phyloP scores from a whole-genome alignment of 1,140 invertebrate species.

The Dreissena rostriformis region DNA sequence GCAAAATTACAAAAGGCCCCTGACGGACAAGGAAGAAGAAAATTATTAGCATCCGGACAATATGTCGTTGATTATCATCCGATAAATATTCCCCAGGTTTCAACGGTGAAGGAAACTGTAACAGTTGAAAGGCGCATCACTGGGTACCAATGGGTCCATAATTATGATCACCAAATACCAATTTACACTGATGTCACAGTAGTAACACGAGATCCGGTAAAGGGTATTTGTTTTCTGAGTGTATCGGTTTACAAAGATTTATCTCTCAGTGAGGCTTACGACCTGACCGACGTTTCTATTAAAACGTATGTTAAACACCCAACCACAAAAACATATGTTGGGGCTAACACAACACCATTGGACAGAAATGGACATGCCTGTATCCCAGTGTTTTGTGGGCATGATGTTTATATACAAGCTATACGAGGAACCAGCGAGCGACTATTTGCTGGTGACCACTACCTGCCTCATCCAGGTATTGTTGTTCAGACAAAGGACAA shows the following conservation, averaged over 20 bases:
- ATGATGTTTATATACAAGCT: neutral
- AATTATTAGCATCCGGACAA: neutral
- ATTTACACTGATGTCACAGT: neutral
- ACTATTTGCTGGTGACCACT: neutral
- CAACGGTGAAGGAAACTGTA: neutral
- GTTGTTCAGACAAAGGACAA: conserved; percentile 1
- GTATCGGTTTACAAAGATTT: neutral
- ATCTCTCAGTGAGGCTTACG: neutral
- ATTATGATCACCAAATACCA: neutral
- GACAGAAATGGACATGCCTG: conserved; percentile 20
- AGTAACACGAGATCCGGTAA: neutral
- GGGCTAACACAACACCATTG: neutral
- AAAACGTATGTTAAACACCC: neutral
- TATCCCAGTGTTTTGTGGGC: conserved; percentile 1
- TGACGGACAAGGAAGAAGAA: neutral
- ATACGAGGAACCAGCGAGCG: neutral
- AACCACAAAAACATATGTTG: neutral
- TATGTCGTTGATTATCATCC: neutral
- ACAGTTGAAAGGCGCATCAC: neutral
- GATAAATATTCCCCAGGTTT: neutral
- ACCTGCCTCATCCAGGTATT: neutral
- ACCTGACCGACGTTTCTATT: neutral
- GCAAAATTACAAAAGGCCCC: conserved; percentile 8
- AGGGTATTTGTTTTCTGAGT: conserved; percentile 9
- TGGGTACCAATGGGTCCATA: neutral